A percentile compares a stretch with the other conserved stretches of the same genome.
These are phyloP conservation scores for Phthorimaea operculella DNA, from an alignment of 1,140 invertebrate species.

Conservation along the genomic window DNA sequence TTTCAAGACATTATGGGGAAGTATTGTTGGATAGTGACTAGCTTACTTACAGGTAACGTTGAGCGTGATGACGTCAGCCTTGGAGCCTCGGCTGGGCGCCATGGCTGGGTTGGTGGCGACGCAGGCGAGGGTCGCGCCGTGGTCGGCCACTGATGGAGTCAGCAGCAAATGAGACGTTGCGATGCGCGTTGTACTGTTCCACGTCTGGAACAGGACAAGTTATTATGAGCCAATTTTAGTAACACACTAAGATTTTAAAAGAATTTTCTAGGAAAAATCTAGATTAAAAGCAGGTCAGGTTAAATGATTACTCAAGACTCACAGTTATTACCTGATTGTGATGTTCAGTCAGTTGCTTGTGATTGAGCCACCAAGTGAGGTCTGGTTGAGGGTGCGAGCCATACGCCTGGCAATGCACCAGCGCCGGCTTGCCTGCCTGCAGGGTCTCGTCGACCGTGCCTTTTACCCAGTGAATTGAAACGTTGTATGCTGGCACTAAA, in stretches of 20 bases:
- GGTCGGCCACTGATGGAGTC: constrained; percentile 77
- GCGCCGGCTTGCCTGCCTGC: constrained; percentile 78
- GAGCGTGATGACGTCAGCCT: constrained; percentile 82
- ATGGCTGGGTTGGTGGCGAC: constrained; percentile 83
- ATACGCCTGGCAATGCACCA: constrained; percentile 79
- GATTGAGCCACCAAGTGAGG: constrained; percentile 84
- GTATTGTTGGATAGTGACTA: not conserved
- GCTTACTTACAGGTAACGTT: constrained; percentile 91
- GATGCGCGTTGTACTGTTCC: constrained; percentile 70
- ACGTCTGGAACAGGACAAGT: constrained; percentile 28
- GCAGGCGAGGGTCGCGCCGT: constrained; percentile 82
- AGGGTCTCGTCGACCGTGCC: constrained; percentile 74
- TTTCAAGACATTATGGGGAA: not conserved
- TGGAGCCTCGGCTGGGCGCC: constrained; percentile 70
- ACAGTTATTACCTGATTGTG: constrained; percentile 43
- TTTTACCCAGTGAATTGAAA: constrained; percentile 73
- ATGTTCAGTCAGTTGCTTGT: constrained; percentile 52
- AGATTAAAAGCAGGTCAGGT: no score
- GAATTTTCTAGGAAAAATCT: no score
- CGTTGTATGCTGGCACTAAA: constrained; percentile 80
- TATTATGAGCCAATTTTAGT: not conserved
- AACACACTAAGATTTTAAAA: no score
- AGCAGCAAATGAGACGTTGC: constrained; percentile 82
- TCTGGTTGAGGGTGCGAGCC: constrained; percentile 84
- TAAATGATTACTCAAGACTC: no score